phyloP scores from a whole-genome alignment of 2,888 invertebrate species.

The Netelia inedita region DNA sequence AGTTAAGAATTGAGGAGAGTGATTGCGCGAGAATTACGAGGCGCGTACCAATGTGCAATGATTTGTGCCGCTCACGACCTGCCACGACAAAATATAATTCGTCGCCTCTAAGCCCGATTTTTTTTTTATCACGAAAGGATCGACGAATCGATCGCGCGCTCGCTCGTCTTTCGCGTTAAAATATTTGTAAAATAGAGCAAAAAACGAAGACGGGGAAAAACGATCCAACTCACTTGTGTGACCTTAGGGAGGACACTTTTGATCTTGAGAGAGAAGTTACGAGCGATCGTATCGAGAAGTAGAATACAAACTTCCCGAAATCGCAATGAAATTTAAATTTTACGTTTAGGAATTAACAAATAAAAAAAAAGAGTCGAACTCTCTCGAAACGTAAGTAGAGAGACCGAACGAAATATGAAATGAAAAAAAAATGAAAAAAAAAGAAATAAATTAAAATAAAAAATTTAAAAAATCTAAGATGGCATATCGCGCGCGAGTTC shows the following conservation, averaged over 20 bases:
- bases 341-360: slow-evolving; percentile 43
- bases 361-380: slow-evolving; percentile 31
- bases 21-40: slow-evolving; percentile 35
- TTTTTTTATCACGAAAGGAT: not conserved
- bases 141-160: slow-evolving; percentile 19
- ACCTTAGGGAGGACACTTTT: slow-evolving; percentile 18
- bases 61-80: slow-evolving; percentile 60
- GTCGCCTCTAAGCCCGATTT: not conserved
- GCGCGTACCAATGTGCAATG: slow-evolving; percentile 68
- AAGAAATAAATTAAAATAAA: slow-evolving; percentile 15
- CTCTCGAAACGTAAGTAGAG: slow-evolving; percentile 21
- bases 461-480: slow-evolving; percentile 25
- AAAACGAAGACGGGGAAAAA: not conserved
- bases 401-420: slow-evolving; percentile 8
- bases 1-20: slow-evolving; percentile 18
- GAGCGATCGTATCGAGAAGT: slow-evolving; percentile 23
- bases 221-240: slow-evolving; percentile 26
- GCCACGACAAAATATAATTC: slow-evolving; percentile 58
- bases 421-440: slow-evolving; percentile 25
- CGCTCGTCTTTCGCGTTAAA: slow-evolving; percentile 43
- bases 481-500: slow-evolving; percentile 52
- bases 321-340: slow-evolving; percentile 55
- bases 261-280: slow-evolving; percentile 15
- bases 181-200: slow-evolving; percentile 14
- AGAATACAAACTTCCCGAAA: slow-evolving; percentile 23